Percentiles rank a stretch among this genome's conserved stretches.
Conservation (phyloP, 2,797 vertebrate species). For the Mastacembelus armatus region DNA sequence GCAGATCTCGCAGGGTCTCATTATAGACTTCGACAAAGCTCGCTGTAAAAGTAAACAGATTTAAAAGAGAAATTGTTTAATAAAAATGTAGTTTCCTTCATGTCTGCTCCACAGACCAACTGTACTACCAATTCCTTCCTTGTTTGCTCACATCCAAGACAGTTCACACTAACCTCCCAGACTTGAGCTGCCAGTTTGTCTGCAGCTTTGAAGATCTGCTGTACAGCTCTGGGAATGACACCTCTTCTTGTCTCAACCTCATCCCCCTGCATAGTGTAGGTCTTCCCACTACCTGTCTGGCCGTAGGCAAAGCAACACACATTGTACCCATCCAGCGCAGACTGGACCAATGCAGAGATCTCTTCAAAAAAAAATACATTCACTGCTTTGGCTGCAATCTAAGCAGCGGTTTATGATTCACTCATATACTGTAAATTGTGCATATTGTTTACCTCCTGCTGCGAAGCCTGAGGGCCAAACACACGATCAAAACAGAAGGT, state of each 20-base stretch:
- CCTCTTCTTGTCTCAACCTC: conserved; percentile 80
- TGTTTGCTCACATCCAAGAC: too few relatives aligned
- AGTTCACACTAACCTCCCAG: conserved; percentile 86
- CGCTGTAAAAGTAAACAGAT: conserved; percentile 87
- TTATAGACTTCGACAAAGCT: conserved; percentile 95
- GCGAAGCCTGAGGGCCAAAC: conserved; percentile 84
- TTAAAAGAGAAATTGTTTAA: not conserved
- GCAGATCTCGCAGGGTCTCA: conserved; percentile 88
- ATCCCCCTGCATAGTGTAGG: conserved; percentile 92
- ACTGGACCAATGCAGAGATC: conserved; percentile 91
- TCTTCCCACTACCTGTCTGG: conserved; percentile 94
- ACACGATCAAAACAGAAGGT: conserved; percentile 91
- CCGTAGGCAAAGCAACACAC: conserved; percentile 96
- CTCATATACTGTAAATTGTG: too few relatives aligned
- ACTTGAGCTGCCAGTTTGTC: conserved; percentile 83
- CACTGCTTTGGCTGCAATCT: not conserved
- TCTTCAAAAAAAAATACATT: conserved; percentile 80
- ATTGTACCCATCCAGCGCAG: conserved; percentile 91
- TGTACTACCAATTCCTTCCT: too few relatives aligned
- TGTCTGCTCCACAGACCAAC: too few relatives aligned
- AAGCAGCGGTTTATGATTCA: not conserved
- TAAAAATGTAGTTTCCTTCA: too few relatives aligned
- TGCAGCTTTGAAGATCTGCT: conserved; percentile 86
- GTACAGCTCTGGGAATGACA: conserved; percentile 90
- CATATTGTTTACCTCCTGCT: conserved; percentile 79